These are phyloP conservation scores for Zosterops hypoxanthus DNA, from an alignment of 2,113 vertebrate genomes.

Conservation along the genomic window DNA sequence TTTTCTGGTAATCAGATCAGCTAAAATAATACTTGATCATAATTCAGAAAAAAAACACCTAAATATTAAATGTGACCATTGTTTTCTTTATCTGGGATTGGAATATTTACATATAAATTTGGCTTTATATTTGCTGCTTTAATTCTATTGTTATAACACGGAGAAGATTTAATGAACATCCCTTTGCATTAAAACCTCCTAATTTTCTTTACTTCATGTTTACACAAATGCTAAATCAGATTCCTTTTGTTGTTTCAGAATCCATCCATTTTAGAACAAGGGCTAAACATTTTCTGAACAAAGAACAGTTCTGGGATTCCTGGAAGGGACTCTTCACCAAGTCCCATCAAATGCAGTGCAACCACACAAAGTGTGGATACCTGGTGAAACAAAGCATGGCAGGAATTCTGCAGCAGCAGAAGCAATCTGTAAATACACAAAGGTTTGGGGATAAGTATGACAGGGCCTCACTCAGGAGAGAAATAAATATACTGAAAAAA, in stretches of 20 bases:
- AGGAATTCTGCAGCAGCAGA: not conserved
- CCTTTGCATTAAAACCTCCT: not conserved
- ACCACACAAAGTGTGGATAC: not conserved
- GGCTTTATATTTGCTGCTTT: not conserved
- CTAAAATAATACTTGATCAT: not conserved
- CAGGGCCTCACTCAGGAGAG: not conserved
- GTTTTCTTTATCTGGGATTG: not conserved
- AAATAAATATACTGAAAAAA: not conserved
- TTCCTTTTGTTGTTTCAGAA: not conserved
- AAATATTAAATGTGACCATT: not conserved
- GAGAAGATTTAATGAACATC: not conserved
- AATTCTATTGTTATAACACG: not conserved
- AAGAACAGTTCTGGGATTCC: not conserved
- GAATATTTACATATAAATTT: not conserved
- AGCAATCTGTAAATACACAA: not conserved
- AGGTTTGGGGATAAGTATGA: not conserved
- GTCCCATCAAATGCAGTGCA: not conserved
- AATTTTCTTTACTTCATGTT: not conserved
- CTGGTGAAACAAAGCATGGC: accelerated
- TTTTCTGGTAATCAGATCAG: not conserved
- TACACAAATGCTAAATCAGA: not conserved
- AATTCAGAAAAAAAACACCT: not conserved
- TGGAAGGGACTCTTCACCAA: not conserved
- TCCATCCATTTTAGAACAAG: not conserved
- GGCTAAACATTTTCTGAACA: not conserved